A percentile compares a stretch with the other conserved stretches of the same genome.
These are phyloP conservation scores for Sinocyclocheilus anophthalmus DNA, from an alignment of 2,113 vertebrate genomes.

Conservation along the genomic window DNA sequence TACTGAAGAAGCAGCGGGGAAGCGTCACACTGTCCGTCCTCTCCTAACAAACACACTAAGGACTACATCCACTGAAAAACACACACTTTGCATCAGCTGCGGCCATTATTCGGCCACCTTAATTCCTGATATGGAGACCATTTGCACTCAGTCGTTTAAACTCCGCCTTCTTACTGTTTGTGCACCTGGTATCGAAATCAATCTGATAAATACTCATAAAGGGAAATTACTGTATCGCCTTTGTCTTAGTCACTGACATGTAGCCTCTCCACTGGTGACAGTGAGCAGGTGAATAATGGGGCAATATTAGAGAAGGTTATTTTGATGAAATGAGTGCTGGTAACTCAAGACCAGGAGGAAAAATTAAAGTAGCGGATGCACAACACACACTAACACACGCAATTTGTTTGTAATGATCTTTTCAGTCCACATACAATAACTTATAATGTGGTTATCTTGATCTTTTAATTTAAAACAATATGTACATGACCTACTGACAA, in stretches of 20 bases:
- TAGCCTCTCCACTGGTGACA: background rate
- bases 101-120: background rate
- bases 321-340: conserved; percentile 1
- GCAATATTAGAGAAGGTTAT: background rate
- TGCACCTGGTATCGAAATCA: background rate
- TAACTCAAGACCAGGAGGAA: background rate
- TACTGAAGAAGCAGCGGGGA: conserved; percentile 88
- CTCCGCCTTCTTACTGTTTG: conserved; percentile 33
- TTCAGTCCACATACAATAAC: background rate
- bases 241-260: background rate
- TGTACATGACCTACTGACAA: background rate
- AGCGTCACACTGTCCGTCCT: conserved; percentile 82
- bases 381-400: background rate
- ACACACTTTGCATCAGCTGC: background rate
- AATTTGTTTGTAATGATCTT: background rate
- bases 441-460: background rate
- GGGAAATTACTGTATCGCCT: conserved; percentile 25
- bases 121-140: background rate
- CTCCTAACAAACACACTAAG: conserved; percentile 70
- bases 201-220: background rate
- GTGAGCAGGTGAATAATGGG: background rate
- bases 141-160: conserved; percentile 3
- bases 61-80: conserved; percentile 3
- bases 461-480: background rate
- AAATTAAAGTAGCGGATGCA: background rate